Evolutionary conservation across 2,797 vertebrate genomes (phyloP).

Genomic region (Molossus alvarezi): DNA sequence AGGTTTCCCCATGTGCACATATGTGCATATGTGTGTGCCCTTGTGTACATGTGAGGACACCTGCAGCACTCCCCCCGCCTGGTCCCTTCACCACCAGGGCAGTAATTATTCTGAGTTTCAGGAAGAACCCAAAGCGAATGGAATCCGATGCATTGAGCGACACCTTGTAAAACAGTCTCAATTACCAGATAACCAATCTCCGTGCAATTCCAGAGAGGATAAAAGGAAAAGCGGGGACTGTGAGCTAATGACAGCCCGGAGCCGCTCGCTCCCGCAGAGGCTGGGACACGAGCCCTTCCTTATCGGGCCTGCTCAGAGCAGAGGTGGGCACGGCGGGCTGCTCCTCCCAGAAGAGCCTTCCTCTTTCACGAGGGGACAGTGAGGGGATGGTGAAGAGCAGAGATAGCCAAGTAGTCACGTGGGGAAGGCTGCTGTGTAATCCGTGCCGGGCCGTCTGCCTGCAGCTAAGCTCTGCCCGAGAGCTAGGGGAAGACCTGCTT

Average conservation of each 20-base stretch:
- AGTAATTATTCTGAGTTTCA: background rate
- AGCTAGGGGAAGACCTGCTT: background rate
- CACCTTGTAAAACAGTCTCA: constrained; percentile 74
- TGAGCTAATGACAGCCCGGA: constrained; percentile 28
- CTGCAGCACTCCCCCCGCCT: background rate
- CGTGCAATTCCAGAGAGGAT: background rate
- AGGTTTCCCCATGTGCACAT: background rate
- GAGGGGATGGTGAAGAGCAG: background rate
- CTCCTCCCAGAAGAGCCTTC: background rate
- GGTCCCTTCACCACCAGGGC: background rate
- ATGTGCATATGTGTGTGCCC: background rate
- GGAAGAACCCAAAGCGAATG: background rate
- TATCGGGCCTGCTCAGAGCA: constrained; percentile 51
- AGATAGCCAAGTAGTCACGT: background rate
- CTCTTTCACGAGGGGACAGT: background rate
- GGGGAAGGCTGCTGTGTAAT: background rate
- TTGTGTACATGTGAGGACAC: background rate
- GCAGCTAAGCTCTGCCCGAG: background rate
- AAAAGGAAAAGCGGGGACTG: background rate
- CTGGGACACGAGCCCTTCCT: background rate
- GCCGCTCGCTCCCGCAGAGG: background rate
- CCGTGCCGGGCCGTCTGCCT: background rate
- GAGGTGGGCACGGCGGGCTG: background rate
- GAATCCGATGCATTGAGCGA: constrained; percentile 37
- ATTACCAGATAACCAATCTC: constrained; percentile 74